Evolutionary conservation across 2,113 vertebrate species (phyloP).

Genomic region (Pogonocichla stellata): DNA sequence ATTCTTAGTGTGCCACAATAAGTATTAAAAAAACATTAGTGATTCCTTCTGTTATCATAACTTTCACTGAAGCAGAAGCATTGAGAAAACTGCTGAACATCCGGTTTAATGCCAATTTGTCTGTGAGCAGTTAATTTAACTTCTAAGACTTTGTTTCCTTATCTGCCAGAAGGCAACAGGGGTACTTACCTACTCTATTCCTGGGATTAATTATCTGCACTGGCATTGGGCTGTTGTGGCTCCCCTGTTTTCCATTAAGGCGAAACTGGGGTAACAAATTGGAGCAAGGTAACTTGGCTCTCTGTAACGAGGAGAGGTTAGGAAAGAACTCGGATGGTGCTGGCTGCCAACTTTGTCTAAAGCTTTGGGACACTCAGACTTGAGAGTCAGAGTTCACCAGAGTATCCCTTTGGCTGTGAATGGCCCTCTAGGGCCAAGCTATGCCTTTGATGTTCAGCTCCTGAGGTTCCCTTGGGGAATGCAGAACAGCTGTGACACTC

Average conservation of each 20-base stretch:
- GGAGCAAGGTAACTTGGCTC: neutral
- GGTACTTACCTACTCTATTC: neutral
- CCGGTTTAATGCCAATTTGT: neutral
- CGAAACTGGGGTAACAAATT: neutral
- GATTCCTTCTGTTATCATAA: neutral
- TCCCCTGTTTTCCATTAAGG: neutral
- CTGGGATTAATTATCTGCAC: neutral
- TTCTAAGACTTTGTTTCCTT: neutral
- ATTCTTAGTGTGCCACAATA: neutral
- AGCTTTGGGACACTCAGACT: neutral
- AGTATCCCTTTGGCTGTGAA: neutral
- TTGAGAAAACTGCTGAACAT: neutral
- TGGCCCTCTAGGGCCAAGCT: neutral
- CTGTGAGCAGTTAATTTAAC: neutral
- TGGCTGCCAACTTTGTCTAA: neutral
- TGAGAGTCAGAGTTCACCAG: neutral
- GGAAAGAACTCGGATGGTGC: neutral
- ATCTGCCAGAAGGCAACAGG: neutral
- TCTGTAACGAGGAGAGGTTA: neutral
- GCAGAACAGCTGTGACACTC: constrained; percentile 50
- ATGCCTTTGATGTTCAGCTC: constrained; percentile 35
- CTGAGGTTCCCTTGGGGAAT: constrained; percentile 5
- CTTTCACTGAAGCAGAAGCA: neutral
- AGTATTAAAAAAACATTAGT: neutral
- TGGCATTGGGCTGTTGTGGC: neutral